Evolutionary conservation across 1,140 invertebrate species (phyloP).

Genomic region (Anastatus disparis): DNA sequence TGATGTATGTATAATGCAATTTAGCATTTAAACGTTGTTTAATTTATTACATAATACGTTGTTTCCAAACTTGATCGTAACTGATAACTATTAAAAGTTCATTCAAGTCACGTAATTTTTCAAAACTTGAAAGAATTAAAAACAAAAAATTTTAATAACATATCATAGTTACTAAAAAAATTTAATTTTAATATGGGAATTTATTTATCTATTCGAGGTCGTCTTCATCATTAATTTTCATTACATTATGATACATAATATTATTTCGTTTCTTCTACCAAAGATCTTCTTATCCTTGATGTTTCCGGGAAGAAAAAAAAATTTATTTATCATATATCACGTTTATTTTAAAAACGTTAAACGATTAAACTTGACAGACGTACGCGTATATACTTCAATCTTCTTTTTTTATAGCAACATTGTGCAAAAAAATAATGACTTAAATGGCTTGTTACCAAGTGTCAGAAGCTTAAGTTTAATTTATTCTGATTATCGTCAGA

Average conservation of each 20-base stretch:
- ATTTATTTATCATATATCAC: constrained; percentile 18
- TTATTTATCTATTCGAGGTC: constrained; percentile 2
- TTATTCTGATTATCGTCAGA: neutral
- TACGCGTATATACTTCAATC: neutral
- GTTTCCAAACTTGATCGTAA: too few species aligned
- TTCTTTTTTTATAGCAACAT: constrained; percentile 1
- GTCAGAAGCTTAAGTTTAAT: neutral
- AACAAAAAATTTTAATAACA: too few species aligned
- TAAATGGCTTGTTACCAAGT: neutral
- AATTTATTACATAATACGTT: too few species aligned
- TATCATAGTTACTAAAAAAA: neutral
- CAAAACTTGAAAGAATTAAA: too few species aligned
- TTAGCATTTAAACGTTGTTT: too few species aligned
- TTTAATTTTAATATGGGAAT: constrained; percentile 3
- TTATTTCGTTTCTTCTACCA: neutral
- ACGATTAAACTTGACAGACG: constrained; percentile 2
- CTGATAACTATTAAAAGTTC: too few species aligned
- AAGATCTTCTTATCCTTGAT: neutral
- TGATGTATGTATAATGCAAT: too few species aligned
- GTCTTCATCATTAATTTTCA: neutral
- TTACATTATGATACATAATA: neutral
- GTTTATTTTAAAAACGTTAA: constrained; percentile 5
- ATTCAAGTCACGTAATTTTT: too few species aligned
- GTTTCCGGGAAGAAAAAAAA: constrained; percentile 3
- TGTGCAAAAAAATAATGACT: neutral